Percentiles rank a stretch among this genome's conserved stretches.
These are phyloP conservation scores for Falco naumanni DNA, from an alignment of 2,797 vertebrate species.

Conservation along the genomic window DNA sequence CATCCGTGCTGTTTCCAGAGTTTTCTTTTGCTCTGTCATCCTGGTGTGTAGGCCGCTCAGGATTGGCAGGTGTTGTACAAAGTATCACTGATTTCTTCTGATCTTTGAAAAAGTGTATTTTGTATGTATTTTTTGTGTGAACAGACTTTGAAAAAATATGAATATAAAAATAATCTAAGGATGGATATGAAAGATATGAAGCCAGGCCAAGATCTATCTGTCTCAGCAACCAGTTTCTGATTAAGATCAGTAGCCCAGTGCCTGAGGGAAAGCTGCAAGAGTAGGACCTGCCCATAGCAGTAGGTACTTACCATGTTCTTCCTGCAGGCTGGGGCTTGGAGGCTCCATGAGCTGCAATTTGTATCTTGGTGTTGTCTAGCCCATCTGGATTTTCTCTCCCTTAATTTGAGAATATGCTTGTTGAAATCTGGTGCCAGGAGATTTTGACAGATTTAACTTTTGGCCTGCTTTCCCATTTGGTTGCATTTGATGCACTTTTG, in stretches of 20 bases:
- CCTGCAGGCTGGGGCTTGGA: not conserved
- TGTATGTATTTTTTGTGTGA: not conserved
- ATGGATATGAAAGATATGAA: not conserved
- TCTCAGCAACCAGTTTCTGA: not conserved
- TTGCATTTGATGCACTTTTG: not conserved
- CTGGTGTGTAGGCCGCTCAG: not conserved
- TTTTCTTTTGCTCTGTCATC: conserved; percentile 25
- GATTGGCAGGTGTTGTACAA: not conserved
- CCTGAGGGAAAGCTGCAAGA: not conserved
- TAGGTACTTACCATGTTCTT: not conserved
- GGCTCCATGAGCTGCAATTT: not conserved
- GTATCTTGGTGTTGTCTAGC: not conserved
- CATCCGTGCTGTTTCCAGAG: not conserved
- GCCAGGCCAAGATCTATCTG: not conserved
- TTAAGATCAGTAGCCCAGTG: not conserved
- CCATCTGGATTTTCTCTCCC: not conserved
- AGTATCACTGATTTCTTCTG: not conserved
- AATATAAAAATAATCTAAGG: not conserved
- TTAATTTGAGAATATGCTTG: not conserved
- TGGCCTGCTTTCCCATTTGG: not conserved
- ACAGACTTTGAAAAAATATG: not conserved
- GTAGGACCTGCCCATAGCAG: not conserved
- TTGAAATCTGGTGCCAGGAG: not conserved
- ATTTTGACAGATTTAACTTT: not conserved
- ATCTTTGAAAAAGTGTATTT: not conserved